Evolutionary conservation across 1,140 invertebrate species (phyloP).

Genomic region (Drosophila prosaltans): DNA sequence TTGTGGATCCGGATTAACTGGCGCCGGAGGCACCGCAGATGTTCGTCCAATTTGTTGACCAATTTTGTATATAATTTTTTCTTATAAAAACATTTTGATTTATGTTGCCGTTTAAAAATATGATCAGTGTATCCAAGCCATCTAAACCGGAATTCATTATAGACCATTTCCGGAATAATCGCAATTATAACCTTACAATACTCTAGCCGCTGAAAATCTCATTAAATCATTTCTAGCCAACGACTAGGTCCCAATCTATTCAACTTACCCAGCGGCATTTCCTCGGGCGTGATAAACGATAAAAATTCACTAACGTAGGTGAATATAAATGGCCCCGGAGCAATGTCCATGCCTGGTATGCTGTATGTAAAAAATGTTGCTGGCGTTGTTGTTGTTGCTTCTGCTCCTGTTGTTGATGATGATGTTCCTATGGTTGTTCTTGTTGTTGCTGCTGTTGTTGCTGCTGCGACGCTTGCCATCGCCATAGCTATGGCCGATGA

Average conservation of each 20-base stretch:
- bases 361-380: constrained; percentile 83
- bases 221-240: neutral
- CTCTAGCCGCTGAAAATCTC: neutral
- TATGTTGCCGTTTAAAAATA: neutral
- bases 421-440: constrained; percentile 38
- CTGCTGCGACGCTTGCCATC: constrained; percentile 54
- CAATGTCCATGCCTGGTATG: constrained; percentile 84
- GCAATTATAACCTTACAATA: neutral
- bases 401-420: constrained; percentile 27
- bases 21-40: constrained; percentile 11
- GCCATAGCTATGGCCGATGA: constrained; percentile 59
- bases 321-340: constrained; percentile 84
- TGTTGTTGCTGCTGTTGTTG: constrained; percentile 52
- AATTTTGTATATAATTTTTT: constrained; percentile 32
- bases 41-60: constrained; percentile 8
- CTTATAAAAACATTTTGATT: constrained; percentile 30
- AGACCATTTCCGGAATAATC: neutral
- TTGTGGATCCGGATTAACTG: constrained; percentile 16
- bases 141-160: neutral
- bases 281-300: constrained; percentile 85
- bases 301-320: constrained; percentile 85
- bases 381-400: constrained; percentile 59
- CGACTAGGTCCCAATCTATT: too few relatives aligned
- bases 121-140: constrained; percentile 23
- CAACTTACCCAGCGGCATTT: constrained; percentile 84